phyloP scores from a whole-genome alignment of 1,140 invertebrate genomes.

The Bacillus rossius region DNA sequence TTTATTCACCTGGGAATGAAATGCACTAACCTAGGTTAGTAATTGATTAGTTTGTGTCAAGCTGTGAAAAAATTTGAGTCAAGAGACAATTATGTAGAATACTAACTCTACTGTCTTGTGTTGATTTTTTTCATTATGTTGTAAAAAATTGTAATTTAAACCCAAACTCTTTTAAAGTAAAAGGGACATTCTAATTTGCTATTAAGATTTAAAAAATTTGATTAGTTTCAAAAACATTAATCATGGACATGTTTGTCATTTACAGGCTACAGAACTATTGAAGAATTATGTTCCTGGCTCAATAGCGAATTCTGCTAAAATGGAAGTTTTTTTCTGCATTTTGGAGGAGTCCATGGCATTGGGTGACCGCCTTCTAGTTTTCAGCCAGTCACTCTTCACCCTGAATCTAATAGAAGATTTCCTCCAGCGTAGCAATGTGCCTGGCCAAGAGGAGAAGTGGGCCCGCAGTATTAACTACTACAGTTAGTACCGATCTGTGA shows the following conservation, averaged over 20 bases:
- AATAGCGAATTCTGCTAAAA: constrained; percentile 94
- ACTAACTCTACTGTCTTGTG: too few species aligned
- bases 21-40: too few species aligned
- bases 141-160: too few species aligned
- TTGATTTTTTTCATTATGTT: too few species aligned
- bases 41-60: too few species aligned
- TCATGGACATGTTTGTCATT: background rate
- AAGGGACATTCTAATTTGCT: too few species aligned
- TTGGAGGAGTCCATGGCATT: constrained; percentile 80
- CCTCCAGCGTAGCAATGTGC: constrained; percentile 72
- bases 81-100: too few species aligned
- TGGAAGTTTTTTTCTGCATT: constrained; percentile 91
- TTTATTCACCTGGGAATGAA: too few species aligned
- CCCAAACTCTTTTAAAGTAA: too few species aligned
- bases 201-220: too few species aligned
- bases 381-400: constrained; percentile 95
- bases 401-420: constrained; percentile 97
- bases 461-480: constrained; percentile 85
- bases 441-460: constrained; percentile 71
- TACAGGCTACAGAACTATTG: constrained; percentile 74
- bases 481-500: constrained; percentile 77
- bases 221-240: too few species aligned
- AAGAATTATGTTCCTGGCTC: constrained; percentile 82
- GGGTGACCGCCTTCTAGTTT: constrained; percentile 91
- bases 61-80: too few species aligned